These are phyloP conservation scores for Harpegnathos saltator DNA, from an alignment of 1,140 invertebrate species.

Conservation along the genomic window DNA sequence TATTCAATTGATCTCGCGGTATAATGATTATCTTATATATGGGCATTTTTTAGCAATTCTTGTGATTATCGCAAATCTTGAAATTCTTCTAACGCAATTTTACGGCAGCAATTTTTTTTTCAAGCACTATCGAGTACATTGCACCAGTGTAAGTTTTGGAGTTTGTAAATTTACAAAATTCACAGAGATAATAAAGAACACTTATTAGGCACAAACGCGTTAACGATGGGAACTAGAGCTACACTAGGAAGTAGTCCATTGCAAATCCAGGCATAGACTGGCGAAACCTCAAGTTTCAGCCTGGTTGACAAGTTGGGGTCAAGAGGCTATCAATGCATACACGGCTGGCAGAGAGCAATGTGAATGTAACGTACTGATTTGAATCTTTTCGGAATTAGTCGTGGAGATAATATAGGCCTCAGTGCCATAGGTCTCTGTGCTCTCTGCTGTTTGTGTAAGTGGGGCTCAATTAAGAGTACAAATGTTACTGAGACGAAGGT, in stretches of 20 bases:
- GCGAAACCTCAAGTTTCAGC: constrained; percentile 69
- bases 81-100: neutral
- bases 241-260: constrained; percentile 61
- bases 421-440: constrained; percentile 21
- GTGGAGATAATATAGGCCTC: constrained; percentile 46
- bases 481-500: neutral
- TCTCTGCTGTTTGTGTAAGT: constrained; percentile 3
- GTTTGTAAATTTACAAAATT: neutral
- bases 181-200: constrained; percentile 17
- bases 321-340: constrained; percentile 74
- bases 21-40: constrained; percentile 76
- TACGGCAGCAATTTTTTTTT: neutral
- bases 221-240: too few species aligned
- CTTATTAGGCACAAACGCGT: neutral
- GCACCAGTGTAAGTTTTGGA: neutral
- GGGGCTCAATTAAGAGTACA: constrained; percentile 2
- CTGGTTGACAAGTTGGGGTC: constrained; percentile 74
- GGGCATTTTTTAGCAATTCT: constrained; percentile 62
- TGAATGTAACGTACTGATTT: constrained; percentile 66
- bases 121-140: neutral
- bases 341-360: constrained; percentile 61
- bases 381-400: constrained; percentile 72
- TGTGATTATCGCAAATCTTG: constrained; percentile 7
- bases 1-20: constrained; percentile 71
- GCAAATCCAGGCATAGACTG: constrained; percentile 78